Conservation (phyloP, 2,888 invertebrate genomes). For the Caenorhabditis drosophilae region DNA sequence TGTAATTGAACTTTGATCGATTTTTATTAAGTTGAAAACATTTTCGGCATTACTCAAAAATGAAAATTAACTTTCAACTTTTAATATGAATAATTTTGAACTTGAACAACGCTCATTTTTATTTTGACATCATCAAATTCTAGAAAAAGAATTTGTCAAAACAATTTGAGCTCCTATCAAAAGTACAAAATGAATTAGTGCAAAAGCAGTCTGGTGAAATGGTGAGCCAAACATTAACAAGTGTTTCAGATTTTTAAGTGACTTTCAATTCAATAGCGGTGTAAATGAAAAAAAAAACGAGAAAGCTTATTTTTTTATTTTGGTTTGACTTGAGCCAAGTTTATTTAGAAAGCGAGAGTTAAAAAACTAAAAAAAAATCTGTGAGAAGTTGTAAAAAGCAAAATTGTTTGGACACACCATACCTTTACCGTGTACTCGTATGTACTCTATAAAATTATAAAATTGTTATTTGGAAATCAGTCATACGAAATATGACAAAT, state of each 20-base stretch:
- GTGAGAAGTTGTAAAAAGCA: constrained; percentile 1
- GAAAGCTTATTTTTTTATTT: too few species aligned
- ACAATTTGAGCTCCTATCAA: background rate
- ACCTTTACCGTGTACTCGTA: constrained; percentile 49
- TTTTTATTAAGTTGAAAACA: too few species aligned
- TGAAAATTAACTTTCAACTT: too few species aligned
- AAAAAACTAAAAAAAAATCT: background rate
- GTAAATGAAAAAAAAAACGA: background rate
- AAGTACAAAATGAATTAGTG: constrained; percentile 16
- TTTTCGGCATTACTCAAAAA: background rate
- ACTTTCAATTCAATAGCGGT: constrained; percentile 35
- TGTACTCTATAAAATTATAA: constrained; percentile 43
- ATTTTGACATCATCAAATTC: too few species aligned
- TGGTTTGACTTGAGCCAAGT: too few species aligned
- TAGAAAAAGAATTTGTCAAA: too few species aligned
- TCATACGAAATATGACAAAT: too few species aligned
- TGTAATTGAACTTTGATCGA: too few species aligned
- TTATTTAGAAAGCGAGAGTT: background rate
- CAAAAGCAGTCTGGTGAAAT: constrained; percentile 22
- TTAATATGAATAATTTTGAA: too few species aligned
- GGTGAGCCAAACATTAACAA: constrained; percentile 33
- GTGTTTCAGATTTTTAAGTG: too few species aligned
- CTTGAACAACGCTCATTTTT: too few species aligned
- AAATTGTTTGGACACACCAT: constrained; percentile 8
- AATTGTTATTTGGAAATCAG: too few species aligned